Percentiles rank a stretch among this genome's conserved stretches.
Conservation (phyloP, 1,140 invertebrate species). For the Thereuonema tuberculata region DNA sequence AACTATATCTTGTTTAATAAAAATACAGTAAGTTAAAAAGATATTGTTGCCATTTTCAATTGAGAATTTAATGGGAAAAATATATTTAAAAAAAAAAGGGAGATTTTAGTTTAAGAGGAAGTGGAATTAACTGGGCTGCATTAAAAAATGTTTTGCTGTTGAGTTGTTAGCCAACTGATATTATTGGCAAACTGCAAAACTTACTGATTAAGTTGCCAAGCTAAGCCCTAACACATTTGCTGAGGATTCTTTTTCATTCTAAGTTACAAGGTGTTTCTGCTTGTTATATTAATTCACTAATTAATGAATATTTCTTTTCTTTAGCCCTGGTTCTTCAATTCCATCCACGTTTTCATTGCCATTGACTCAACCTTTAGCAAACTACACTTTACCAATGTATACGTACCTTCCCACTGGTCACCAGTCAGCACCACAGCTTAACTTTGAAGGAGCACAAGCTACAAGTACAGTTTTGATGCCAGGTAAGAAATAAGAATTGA, state of each 20-base stretch:
- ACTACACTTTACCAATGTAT: background rate
- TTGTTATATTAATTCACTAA: background rate
- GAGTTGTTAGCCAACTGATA: too few species aligned
- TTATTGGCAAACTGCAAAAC: too few species aligned
- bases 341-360: background rate
- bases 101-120: too few species aligned
- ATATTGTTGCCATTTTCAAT: too few species aligned
- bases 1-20: too few species aligned
- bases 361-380: background rate
- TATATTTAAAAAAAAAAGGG: too few species aligned
- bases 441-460: background rate
- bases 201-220: too few species aligned
- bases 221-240: conserved; percentile 14
- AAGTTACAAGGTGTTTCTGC: background rate
- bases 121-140: too few species aligned
- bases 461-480: background rate
- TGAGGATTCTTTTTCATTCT: background rate
- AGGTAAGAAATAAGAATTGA: background rate
- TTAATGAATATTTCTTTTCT: background rate
- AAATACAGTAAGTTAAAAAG: too few species aligned
- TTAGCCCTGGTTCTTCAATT: background rate
- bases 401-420: background rate
- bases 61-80: too few species aligned
- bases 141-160: too few species aligned
- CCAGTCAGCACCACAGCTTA: background rate